phyloP scores from a whole-genome alignment of 1,140 invertebrate genomes.

The Ditylenchus dipsaci region DNA sequence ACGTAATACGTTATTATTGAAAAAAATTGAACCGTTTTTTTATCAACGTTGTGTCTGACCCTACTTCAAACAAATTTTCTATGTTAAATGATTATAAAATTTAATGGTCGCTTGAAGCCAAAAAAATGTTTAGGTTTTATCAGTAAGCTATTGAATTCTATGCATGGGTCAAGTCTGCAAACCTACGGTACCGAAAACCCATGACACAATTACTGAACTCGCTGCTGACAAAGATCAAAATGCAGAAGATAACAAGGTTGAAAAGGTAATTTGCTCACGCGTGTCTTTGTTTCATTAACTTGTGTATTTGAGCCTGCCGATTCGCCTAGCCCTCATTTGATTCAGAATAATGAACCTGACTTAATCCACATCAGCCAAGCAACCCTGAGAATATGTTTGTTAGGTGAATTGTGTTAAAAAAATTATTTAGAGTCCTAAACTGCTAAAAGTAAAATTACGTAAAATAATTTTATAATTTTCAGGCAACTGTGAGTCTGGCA shows the following conservation, averaged over 20 bases:
- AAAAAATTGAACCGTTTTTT: no score
- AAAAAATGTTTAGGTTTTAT: no score
- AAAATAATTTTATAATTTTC: neutral
- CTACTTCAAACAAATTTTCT: no score
- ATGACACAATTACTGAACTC: neutral
- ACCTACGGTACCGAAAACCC: no score
- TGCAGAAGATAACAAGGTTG: neutral
- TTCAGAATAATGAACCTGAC: neutral
- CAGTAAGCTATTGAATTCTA: neutral
- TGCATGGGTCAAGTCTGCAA: neutral
- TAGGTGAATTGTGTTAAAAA: neutral
- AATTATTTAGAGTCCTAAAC: neutral
- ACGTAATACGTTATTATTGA: no score
- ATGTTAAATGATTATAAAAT: no score
- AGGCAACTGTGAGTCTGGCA: constrained; percentile 10
- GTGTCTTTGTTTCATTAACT: neutral
- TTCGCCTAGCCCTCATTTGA: neutral
- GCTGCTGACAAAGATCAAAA: neutral
- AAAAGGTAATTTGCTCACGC: neutral
- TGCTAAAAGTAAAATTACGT: neutral
- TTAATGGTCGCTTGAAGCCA: no score
- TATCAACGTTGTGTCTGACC: no score
- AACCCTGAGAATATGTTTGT: neutral
- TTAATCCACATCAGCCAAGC: neutral
- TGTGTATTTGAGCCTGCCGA: neutral